These are phyloP conservation scores for Brevipalpus yothersi DNA, from an alignment of 1,140 invertebrate species.

Conservation along the genomic window DNA sequence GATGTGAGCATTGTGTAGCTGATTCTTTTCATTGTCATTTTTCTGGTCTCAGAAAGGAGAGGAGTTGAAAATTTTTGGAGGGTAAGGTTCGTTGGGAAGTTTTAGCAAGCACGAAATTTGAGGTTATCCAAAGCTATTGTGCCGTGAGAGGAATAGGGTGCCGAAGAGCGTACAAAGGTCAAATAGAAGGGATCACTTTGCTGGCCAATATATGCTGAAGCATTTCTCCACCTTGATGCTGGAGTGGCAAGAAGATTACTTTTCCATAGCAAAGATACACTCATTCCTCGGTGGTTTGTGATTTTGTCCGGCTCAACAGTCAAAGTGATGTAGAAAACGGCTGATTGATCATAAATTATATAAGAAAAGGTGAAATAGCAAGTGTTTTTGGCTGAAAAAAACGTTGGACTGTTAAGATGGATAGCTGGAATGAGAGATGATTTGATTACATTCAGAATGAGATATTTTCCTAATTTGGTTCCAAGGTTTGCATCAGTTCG, in stretches of 20 bases:
- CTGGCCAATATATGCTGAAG: background rate
- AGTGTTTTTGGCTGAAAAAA: background rate
- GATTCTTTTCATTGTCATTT: too few relatives aligned
- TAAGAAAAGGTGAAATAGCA: background rate
- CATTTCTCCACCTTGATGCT: background rate
- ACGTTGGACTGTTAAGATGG: background rate
- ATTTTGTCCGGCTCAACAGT: background rate
- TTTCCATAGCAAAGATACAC: background rate
- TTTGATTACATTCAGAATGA: background rate
- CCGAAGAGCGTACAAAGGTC: background rate
- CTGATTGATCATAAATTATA: background rate
- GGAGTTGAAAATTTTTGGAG: too few relatives aligned
- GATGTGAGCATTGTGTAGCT: too few relatives aligned
- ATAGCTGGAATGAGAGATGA: background rate
- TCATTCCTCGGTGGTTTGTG: background rate
- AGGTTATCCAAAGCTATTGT: background rate
- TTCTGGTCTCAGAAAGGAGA: too few relatives aligned
- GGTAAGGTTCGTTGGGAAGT: too few relatives aligned
- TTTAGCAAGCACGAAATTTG: background rate
- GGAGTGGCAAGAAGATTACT: background rate
- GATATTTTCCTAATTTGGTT: background rate
- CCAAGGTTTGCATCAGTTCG: background rate
- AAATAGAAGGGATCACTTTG: background rate
- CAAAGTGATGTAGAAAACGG: background rate
- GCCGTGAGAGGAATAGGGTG: background rate